Evolutionary conservation across 2,888 invertebrate species (phyloP).

Genomic region (Globia sparganii): DNA sequence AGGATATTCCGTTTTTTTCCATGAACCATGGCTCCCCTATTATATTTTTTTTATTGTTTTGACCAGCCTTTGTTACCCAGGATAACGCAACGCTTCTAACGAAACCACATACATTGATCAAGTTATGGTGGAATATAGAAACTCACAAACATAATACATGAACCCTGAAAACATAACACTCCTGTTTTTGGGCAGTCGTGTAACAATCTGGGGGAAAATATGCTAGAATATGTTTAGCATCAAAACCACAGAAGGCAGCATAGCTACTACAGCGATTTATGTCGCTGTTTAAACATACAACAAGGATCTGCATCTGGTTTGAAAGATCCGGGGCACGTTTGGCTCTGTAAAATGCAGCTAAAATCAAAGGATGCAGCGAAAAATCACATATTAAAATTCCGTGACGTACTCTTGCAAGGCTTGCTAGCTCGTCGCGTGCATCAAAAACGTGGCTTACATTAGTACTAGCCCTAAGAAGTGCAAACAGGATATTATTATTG

Average conservation of each 20-base stretch:
- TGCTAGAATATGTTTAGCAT: not conserved
- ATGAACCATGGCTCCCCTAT: too few relatives aligned
- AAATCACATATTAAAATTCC: conserved; percentile 10
- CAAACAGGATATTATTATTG: conserved; percentile 55
- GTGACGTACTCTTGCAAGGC: not conserved
- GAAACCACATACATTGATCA: too few relatives aligned
- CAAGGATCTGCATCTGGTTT: not conserved
- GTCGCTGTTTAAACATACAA: not conserved
- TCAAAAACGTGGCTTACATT: not conserved
- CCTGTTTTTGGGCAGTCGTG: too few relatives aligned
- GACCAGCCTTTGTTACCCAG: too few relatives aligned
- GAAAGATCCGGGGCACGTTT: conserved; percentile 29
- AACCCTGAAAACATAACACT: too few relatives aligned
- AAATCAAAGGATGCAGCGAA: not conserved
- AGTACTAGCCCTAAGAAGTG: conserved; percentile 16
- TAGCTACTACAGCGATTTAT: not conserved
- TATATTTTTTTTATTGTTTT: too few relatives aligned
- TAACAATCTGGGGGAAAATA: not conserved
- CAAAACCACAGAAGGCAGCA: not conserved
- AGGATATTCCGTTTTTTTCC: too few relatives aligned
- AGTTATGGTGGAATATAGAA: too few relatives aligned
- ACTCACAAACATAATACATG: too few relatives aligned
- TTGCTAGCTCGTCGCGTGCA: conserved; percentile 18
- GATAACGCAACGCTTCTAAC: too few relatives aligned
- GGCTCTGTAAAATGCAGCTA: conserved; percentile 15